phyloP scores from a whole-genome alignment of 2,888 invertebrate genomes.

The Globia sparganii region DNA sequence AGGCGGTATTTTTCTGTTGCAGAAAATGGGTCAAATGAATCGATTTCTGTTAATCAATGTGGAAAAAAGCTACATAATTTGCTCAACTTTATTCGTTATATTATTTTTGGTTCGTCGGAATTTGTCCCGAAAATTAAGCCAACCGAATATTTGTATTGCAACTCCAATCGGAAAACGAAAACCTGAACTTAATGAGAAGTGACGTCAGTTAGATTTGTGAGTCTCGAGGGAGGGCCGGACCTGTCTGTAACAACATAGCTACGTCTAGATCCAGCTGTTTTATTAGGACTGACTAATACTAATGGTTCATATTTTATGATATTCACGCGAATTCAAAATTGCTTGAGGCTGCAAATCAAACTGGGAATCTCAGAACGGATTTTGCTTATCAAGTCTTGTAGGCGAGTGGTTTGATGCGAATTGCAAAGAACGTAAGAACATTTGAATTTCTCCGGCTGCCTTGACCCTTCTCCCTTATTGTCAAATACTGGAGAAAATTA shows the following conservation, averaged over 20 bases:
- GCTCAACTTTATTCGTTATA: slow-evolving; percentile 2
- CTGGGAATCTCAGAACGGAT: background rate
- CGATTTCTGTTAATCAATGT: background rate
- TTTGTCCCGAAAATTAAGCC: slow-evolving; percentile 8
- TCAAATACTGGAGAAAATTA: too few species aligned
- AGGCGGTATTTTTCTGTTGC: background rate
- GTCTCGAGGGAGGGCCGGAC: slow-evolving; percentile 1
- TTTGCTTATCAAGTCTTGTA: background rate
- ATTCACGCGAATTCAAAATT: slow-evolving; percentile 5
- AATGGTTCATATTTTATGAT: slow-evolving; percentile 39
- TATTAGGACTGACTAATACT: slow-evolving; percentile 37
- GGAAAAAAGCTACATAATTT: slow-evolving; percentile 8
- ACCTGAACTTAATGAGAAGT: slow-evolving; percentile 42
- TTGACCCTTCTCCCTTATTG: too few species aligned
- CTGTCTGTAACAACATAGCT: slow-evolving; percentile 3
- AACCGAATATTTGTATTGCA: slow-evolving; percentile 23
- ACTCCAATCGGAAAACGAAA: slow-evolving; percentile 12
- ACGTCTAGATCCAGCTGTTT: slow-evolving; percentile 9
- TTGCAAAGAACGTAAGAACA: too few species aligned
- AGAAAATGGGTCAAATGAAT: background rate
- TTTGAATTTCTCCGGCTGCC: too few species aligned
- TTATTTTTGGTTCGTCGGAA: background rate
- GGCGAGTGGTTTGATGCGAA: background rate
- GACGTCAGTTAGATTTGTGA: slow-evolving; percentile 45
- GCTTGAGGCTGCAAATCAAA: background rate